Evolutionary conservation across 2,113 vertebrate genomes (phyloP).

Genomic region (Egretta garzetta): DNA sequence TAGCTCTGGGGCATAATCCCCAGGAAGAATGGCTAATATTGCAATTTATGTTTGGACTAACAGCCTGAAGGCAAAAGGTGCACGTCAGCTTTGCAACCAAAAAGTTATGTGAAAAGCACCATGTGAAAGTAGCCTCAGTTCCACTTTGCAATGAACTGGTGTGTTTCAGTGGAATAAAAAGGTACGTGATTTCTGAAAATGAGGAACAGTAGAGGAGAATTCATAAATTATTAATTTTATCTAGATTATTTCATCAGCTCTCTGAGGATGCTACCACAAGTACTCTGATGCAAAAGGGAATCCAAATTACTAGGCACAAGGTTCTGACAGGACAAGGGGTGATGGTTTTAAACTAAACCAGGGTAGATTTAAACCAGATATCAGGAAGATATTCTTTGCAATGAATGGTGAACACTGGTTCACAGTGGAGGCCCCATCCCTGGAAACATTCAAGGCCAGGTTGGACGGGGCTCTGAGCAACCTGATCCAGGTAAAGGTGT

Average conservation of each 20-base stretch:
- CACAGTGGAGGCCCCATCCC: too few relatives aligned
- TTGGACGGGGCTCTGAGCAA: too few relatives aligned
- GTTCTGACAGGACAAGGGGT: too few relatives aligned
- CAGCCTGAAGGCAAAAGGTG: neutral
- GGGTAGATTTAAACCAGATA: too few relatives aligned
- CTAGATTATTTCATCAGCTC: neutral
- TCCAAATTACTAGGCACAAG: neutral
- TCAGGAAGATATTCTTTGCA: too few relatives aligned
- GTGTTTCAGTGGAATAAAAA: rapidly evolving
- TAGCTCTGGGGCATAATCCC: neutral
- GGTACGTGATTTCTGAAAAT: neutral
- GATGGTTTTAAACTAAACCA: too few relatives aligned
- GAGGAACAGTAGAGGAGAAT: neutral
- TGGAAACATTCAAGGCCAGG: too few relatives aligned
- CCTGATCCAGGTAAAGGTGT: too few relatives aligned
- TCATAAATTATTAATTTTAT: neutral
- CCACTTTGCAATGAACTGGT: neutral
- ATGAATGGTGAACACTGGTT: too few relatives aligned
- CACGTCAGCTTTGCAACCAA: neutral
- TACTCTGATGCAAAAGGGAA: neutral
- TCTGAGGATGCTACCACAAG: neutral
- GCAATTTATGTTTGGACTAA: neutral
- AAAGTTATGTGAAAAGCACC: neutral
- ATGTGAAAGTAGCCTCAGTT: neutral
- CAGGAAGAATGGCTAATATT: neutral